Conservation (phyloP, 2,888 invertebrate genomes). For the Seira ritae region DNA sequence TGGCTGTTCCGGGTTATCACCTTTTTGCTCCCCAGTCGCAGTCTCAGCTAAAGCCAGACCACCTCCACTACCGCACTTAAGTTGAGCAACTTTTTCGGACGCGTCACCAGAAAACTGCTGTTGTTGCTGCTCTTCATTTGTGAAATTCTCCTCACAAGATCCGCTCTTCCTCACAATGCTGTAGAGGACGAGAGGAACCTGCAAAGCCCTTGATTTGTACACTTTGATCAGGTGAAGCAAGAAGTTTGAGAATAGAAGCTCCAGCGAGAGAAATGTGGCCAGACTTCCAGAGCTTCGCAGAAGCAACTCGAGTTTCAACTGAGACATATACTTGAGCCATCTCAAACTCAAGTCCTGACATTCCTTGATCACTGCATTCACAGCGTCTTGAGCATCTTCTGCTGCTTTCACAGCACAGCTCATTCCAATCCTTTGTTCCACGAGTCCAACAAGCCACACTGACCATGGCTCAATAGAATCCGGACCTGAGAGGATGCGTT, state of each 20-base stretch:
- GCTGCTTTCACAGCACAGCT: constrained; percentile 32
- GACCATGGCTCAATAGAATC: constrained; percentile 58
- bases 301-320: constrained; percentile 41
- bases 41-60: too few relatives aligned
- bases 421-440: constrained; percentile 45
- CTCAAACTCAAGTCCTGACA: constrained; percentile 44
- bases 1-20: too few relatives aligned
- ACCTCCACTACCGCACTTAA: too few relatives aligned
- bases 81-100: too few relatives aligned
- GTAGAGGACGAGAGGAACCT: constrained; percentile 45
- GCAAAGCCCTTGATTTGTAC: constrained; percentile 46
- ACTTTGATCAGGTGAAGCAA: constrained; percentile 51
- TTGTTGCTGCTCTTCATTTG: too few relatives aligned
- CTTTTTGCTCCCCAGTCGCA: too few relatives aligned
- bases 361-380: constrained; percentile 45
- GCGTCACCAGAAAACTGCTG: too few relatives aligned
- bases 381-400: constrained; percentile 38
- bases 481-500: constrained; percentile 46
- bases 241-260: constrained; percentile 52
- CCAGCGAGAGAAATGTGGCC: constrained; percentile 47
- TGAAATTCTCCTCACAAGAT: too few relatives aligned
- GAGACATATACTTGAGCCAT: constrained; percentile 57
- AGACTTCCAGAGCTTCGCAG: constrained; percentile 49
- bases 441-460: constrained; percentile 49
- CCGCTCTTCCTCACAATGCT: constrained; percentile 19